A percentile compares a stretch with the other conserved stretches of the same genome.
These are phyloP conservation scores for Meles meles DNA, from an alignment of 2,113 vertebrate species.

Conservation along the genomic window DNA sequence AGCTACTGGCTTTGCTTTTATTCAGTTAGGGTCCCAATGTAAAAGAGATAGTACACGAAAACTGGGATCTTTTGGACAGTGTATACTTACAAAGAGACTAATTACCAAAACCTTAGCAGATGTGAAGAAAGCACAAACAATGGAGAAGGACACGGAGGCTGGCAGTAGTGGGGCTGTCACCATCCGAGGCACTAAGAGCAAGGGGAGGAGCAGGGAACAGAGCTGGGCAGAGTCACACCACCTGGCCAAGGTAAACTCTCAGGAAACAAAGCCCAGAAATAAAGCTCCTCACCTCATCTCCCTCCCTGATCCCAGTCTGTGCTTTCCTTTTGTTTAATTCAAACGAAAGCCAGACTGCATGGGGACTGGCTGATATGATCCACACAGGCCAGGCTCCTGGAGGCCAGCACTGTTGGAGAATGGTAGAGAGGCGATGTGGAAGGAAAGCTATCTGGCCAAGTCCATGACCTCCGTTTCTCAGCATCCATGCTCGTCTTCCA, in stretches of 20 bases:
- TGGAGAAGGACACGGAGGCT: not conserved
- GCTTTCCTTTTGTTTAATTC: not conserved
- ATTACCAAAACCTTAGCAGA: not conserved
- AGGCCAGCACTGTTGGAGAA: not conserved
- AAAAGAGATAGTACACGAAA: not conserved
- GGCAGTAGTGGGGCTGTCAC: not conserved
- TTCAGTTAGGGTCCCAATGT: not conserved
- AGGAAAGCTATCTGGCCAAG: not conserved
- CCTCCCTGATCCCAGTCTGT: not conserved
- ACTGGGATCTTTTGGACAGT: not conserved
- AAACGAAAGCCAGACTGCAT: not conserved
- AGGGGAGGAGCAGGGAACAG: not conserved
- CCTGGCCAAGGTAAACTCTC: not conserved
- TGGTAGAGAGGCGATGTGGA: not conserved
- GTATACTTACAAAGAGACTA: not conserved
- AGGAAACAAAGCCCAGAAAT: not conserved
- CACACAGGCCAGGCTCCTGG: not conserved
- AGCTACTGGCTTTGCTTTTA: not conserved
- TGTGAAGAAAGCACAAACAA: not conserved
- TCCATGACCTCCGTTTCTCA: not conserved
- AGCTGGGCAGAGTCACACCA: fast-evolving
- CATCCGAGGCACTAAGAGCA: not conserved
- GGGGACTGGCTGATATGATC: not conserved
- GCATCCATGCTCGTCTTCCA: not conserved
- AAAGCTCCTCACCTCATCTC: not conserved